Percentiles rank a stretch among this genome's conserved stretches.
These are phyloP conservation scores for Pecten maximus DNA, from an alignment of 2,888 invertebrate genomes.

Conservation along the genomic window DNA sequence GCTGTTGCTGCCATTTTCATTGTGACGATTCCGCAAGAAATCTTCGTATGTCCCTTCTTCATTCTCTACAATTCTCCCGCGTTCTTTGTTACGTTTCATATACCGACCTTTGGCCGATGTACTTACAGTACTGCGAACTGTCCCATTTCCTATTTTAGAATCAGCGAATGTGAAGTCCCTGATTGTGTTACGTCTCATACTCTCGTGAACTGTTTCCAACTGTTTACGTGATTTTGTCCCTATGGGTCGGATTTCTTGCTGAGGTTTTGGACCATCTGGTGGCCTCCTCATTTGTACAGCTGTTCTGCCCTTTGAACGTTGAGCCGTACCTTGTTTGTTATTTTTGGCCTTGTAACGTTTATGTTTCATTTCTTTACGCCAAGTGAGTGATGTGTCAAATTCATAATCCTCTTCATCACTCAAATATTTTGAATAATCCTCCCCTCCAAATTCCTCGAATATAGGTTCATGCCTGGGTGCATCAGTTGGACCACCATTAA, in stretches of 20 bases:
- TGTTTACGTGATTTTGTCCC: not conserved
- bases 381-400: constrained; percentile 53
- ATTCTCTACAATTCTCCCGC: constrained; percentile 46
- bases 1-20: constrained; percentile 49
- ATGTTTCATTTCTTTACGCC: constrained; percentile 51
- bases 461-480: not conserved
- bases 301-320: not conserved
- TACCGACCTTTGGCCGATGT: constrained; percentile 67
- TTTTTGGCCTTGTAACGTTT: not conserved
- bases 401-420: constrained; percentile 64
- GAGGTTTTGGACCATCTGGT: not conserved
- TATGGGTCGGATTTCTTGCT: not conserved
- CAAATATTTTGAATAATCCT: constrained; percentile 65
- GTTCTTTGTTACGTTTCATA: constrained; percentile 65
- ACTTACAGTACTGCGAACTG: constrained; percentile 60
- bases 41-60: constrained; percentile 63
- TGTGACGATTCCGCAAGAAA: constrained; percentile 61
- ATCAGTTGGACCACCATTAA: constrained; percentile 49
- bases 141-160: constrained; percentile 66
- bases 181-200: constrained; percentile 62
- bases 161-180: constrained; percentile 65
- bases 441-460: constrained; percentile 57
- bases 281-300: not conserved
- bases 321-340: not conserved
- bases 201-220: constrained; percentile 40